phyloP scores from a whole-genome alignment of 2,888 invertebrate species.

The Periphyllus acericola region DNA sequence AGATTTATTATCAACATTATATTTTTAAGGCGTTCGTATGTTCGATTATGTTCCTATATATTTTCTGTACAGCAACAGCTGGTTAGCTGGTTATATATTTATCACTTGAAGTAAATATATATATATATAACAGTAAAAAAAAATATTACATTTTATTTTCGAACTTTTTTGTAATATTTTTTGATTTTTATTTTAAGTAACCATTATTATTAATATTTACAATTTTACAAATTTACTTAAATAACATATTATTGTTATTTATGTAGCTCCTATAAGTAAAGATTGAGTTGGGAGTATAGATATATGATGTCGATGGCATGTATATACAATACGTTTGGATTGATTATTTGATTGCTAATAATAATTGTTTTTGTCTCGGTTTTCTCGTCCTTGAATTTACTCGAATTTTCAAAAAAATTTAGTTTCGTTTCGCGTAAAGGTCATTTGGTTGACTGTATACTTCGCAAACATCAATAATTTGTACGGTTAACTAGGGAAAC shows the following conservation, averaged over 20 bases:
- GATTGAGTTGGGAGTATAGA: no score
- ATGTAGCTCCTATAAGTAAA: no score
- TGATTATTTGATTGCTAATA: background rate
- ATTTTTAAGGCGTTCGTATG: background rate
- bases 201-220: background rate
- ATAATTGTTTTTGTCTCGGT: background rate
- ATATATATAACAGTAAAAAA: background rate
- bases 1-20: background rate
- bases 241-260: no score
- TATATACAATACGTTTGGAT: background rate
- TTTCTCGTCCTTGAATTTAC: slow-evolving; percentile 38
- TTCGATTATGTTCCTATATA: background rate
- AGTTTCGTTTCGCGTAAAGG: background rate
- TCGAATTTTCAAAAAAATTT: background rate
- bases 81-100: background rate
- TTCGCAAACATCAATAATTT: background rate
- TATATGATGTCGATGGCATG: background rate
- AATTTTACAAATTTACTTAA: no score
- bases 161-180: background rate
- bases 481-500: background rate
- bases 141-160: background rate
- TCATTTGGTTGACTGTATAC: background rate
- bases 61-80: background rate
- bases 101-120: no score
- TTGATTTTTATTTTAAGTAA: no score